Percentiles rank a stretch among this genome's conserved stretches.
These are phyloP conservation scores for Drosophila tani DNA, from an alignment of 1,140 invertebrate genomes.

Conservation along the genomic window DNA sequence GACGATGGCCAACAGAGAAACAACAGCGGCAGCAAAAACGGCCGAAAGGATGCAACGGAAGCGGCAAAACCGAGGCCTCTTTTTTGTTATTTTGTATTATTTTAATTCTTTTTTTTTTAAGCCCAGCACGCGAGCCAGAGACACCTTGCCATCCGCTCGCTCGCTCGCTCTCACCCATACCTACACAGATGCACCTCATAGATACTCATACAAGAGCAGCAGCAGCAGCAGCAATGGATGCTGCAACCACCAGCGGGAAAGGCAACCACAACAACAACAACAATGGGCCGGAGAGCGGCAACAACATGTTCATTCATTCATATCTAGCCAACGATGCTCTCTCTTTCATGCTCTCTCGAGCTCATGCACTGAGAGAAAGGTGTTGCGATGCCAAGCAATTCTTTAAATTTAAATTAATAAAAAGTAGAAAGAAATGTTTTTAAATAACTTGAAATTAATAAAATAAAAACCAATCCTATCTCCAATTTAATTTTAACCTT, in stretches of 20 bases:
- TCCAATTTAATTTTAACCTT: too few species aligned
- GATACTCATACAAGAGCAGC: constrained; percentile 29
- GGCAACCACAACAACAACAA: constrained; percentile 22
- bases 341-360: constrained; percentile 23
- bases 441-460: background rate
- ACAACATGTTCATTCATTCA: constrained; percentile 63
- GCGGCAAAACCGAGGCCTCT: constrained; percentile 35
- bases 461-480: too few species aligned
- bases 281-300: constrained; percentile 24
- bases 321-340: constrained; percentile 36
- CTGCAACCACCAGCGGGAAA: constrained; percentile 50
- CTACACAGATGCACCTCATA: constrained; percentile 26
- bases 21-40: constrained; percentile 65
- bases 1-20: constrained; percentile 9
- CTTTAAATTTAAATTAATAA: background rate
- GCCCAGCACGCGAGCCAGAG: constrained; percentile 69
- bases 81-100: constrained; percentile 40
- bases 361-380: constrained; percentile 18
- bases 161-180: constrained; percentile 42
- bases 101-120: constrained; percentile 29
- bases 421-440: background rate
- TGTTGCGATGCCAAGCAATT: background rate
- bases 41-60: constrained; percentile 70
- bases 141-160: constrained; percentile 53
- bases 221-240: constrained; percentile 34